Conservation (phyloP, 2,888 invertebrate species). For the Calliopum simillimum region DNA sequence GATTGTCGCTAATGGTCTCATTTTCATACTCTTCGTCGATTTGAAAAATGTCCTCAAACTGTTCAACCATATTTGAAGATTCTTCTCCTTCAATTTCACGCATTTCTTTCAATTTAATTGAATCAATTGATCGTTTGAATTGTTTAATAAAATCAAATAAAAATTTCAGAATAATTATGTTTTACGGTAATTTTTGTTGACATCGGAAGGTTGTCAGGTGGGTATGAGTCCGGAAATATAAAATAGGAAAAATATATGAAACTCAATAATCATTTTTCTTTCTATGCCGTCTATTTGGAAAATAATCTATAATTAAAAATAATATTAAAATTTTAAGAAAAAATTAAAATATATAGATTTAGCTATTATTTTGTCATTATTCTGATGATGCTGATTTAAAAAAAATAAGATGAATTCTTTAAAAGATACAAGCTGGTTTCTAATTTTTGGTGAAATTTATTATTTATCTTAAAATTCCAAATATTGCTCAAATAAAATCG, state of each 20-base stretch:
- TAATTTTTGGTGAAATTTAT: no score
- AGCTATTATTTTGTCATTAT: no score
- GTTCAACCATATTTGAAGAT: slow-evolving; percentile 52
- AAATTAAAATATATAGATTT: slow-evolving; percentile 26
- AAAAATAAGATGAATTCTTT: no score
- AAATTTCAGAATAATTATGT: background rate
- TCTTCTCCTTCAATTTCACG: slow-evolving; percentile 61
- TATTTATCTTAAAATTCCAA: no score
- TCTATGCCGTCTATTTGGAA: slow-evolving; percentile 62
- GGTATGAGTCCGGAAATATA: slow-evolving; percentile 9
- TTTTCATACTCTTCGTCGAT: slow-evolving; percentile 51
- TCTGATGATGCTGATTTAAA: no score
- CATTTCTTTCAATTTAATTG: slow-evolving; percentile 49
- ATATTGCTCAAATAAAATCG: no score
- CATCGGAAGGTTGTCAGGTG: background rate
- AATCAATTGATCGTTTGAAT: background rate
- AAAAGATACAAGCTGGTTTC: no score
- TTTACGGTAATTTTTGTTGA: slow-evolving; percentile 37
- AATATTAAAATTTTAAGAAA: slow-evolving; percentile 13
- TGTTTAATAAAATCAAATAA: background rate
- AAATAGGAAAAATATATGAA: slow-evolving; percentile 28
- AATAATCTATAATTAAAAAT: slow-evolving; percentile 59
- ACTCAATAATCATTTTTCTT: slow-evolving; percentile 47
- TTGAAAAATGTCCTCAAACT: slow-evolving; percentile 52
- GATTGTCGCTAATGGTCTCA: background rate